Evolutionary conservation across 2,888 invertebrate species (phyloP).

Genomic region (Volucella inflata): DNA sequence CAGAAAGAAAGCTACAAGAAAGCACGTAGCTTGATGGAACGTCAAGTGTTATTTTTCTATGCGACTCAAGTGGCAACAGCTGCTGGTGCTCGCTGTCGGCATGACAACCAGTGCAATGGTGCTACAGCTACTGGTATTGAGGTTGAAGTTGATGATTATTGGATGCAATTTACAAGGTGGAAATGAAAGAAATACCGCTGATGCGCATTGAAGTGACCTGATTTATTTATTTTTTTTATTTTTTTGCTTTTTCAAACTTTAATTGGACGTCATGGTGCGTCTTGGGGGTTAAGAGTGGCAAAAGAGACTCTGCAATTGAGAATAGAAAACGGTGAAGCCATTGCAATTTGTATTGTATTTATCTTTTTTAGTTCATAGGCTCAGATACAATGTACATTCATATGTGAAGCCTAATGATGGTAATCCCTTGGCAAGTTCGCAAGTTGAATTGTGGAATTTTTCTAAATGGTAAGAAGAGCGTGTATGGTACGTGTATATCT

Average conservation of each 20-base stretch:
- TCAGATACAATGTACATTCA: too few relatives aligned
- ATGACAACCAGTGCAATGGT: conserved; percentile 16
- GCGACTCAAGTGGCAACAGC: conserved; percentile 31
- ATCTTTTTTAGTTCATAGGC: too few relatives aligned
- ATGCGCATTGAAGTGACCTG: conserved; percentile 36
- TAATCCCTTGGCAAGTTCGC: too few relatives aligned
- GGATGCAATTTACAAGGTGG: conserved; percentile 11
- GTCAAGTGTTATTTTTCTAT: conserved; percentile 49
- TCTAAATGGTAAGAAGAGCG: too few relatives aligned
- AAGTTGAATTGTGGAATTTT: too few relatives aligned
- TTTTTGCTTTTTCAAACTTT: not conserved
- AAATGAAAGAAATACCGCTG: conserved; percentile 9
- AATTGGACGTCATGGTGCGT: conserved; percentile 14
- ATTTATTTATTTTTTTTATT: not conserved
- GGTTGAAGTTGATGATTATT: not conserved
- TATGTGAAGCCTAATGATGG: too few relatives aligned
- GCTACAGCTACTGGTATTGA: not conserved
- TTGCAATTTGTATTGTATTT: too few relatives aligned
- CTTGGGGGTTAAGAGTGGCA: too few relatives aligned
- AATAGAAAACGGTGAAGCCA: too few relatives aligned
- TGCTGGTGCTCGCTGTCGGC: conserved; percentile 5
- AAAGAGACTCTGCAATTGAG: too few relatives aligned
- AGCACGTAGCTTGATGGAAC: conserved; percentile 58
- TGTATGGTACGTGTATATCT: too few relatives aligned
- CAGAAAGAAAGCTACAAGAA: conserved; percentile 54